phyloP scores from a whole-genome alignment of 2,797 vertebrate species.

The Pangasius macronema region DNA sequence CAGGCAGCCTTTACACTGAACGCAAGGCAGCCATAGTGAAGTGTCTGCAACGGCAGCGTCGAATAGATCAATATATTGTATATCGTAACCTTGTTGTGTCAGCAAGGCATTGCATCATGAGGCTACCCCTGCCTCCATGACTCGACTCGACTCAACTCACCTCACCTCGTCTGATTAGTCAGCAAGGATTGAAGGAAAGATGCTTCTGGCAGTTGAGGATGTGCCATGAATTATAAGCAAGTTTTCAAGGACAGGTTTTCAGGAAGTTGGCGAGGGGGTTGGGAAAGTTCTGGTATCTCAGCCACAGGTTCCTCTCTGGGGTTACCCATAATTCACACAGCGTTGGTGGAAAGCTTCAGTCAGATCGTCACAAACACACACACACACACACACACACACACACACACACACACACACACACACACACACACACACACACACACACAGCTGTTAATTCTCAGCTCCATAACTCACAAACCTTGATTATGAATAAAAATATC shows the following conservation, averaged over 20 bases:
- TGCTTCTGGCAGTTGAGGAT: neutral
- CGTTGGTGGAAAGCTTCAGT: neutral
- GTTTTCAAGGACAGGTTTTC: neutral
- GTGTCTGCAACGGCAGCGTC: neutral
- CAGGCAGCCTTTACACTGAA: neutral
- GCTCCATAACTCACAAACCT: neutral
- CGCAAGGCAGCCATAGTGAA: neutral
- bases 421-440: neutral
- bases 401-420: too few species aligned
- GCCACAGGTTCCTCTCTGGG: neutral
- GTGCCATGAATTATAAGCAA: constrained; percentile 8
- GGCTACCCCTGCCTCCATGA: too few species aligned
- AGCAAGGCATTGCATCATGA: neutral
- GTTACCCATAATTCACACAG: neutral
- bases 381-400: too few species aligned
- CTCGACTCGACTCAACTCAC: too few species aligned
- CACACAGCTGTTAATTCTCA: neutral
- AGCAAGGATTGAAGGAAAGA: neutral
- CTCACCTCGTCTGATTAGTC: neutral
- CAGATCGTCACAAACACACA: neutral
- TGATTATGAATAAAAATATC: neutral
- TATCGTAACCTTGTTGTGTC: too few species aligned
- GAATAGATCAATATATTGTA: neutral
- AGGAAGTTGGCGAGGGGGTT: too few species aligned
- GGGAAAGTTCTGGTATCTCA: neutral